These are phyloP conservation scores for Philypnodon macrostomus DNA, from an alignment of 2,797 vertebrate species.

Conservation along the genomic window DNA sequence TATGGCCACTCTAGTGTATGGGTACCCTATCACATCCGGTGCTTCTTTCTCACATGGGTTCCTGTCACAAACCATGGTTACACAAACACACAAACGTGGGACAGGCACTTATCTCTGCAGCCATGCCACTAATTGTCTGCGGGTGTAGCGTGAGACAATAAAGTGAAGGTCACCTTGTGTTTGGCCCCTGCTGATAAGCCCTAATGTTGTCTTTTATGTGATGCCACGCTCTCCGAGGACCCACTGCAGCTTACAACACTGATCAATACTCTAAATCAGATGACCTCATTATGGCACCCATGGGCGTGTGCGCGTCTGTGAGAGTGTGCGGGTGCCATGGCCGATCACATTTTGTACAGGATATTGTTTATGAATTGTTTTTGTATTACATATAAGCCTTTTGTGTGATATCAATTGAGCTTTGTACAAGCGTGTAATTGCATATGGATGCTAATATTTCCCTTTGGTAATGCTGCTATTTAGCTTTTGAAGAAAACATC, in stretches of 20 bases:
- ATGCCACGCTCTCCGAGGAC: constrained; percentile 58
- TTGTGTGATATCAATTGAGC: constrained; percentile 15
- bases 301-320: constrained; percentile 28
- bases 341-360: constrained; percentile 11
- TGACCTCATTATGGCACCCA: constrained; percentile 52
- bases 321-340: constrained; percentile 7
- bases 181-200: constrained; percentile 67
- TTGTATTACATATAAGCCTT: constrained; percentile 4
- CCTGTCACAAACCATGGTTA: constrained; percentile 7
- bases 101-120: constrained; percentile 40
- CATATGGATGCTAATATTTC: too few species aligned
- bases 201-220: constrained; percentile 72
- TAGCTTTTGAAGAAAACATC: constrained; percentile 12
- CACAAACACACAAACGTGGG: constrained; percentile 25
- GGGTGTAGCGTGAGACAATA: constrained; percentile 50
- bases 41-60: neutral
- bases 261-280: constrained; percentile 74
- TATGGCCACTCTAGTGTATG: too few species aligned
- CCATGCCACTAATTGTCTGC: constrained; percentile 54
- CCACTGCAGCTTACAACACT: constrained; percentile 54
- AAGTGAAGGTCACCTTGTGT: constrained; percentile 70
- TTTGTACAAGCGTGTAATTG: constrained; percentile 1
- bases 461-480: constrained; percentile 4
- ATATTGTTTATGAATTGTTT: constrained; percentile 12
- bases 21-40: constrained; percentile 1